Conservation (phyloP, 2,888 invertebrate species). For the Noctua janthe region DNA sequence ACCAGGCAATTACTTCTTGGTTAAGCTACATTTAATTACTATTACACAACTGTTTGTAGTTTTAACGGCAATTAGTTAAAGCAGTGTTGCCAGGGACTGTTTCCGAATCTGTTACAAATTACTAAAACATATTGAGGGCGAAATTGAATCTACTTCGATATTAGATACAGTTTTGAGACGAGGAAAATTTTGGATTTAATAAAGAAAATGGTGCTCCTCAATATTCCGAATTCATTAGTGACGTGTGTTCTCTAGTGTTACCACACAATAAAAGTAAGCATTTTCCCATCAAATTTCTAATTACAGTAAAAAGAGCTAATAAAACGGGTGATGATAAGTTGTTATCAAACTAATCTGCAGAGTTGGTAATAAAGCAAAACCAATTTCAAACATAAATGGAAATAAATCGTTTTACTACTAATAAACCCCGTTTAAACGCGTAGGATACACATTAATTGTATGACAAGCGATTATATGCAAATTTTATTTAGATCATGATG, state of each 20-base stretch:
- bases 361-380: conserved; percentile 9
- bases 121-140: conserved; percentile 18
- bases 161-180: neutral
- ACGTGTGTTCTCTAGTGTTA: neutral
- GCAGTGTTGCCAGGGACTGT: conserved; percentile 42
- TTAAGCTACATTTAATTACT: conserved; percentile 76
- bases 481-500: conserved; percentile 77
- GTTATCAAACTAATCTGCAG: neutral
- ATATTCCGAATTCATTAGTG: neutral
- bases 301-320: conserved; percentile 16
- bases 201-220: neutral
- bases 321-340: neutral
- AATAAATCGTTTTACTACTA: conserved; percentile 25
- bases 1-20: conserved; percentile 73
- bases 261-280: neutral
- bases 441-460: conserved; percentile 51
- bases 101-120: conserved; percentile 51
- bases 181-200: neutral
- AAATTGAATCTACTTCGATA: conserved; percentile 18
- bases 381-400: conserved; percentile 25
- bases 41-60: conserved; percentile 73
- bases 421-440: conserved; percentile 27
- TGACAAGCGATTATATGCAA: conserved; percentile 77
- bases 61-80: conserved; percentile 70
- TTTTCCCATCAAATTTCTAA: conserved; percentile 12